Conservation (phyloP, 2,888 invertebrate species). For the Halictus ligatus region DNA sequence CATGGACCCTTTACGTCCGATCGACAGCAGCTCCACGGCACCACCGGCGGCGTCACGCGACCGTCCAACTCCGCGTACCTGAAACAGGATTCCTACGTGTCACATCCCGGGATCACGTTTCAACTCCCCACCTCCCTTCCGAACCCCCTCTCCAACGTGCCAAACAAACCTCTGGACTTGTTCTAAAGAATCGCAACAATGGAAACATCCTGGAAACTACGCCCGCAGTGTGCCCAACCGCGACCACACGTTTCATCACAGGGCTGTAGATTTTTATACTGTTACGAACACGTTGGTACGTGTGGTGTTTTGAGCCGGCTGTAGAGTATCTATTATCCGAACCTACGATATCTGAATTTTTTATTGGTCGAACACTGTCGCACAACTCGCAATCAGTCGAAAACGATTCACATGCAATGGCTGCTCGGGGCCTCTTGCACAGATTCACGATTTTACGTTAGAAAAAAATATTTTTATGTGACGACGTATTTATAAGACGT, state of each 20-base stretch:
- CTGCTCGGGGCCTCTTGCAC: too few species aligned
- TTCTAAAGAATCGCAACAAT: conserved; percentile 2
- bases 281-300: background rate
- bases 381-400: background rate
- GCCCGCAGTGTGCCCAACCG: background rate
- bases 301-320: background rate
- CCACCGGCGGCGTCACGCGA: conserved; percentile 85
- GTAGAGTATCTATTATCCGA: background rate
- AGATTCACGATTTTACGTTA: too few species aligned
- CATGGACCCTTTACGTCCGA: conserved; percentile 86
- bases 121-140: background rate
- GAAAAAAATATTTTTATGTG: too few species aligned
- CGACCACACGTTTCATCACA: background rate
- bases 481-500: too few species aligned
- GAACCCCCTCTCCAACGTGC: background rate
- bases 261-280: background rate
- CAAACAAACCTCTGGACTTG: background rate
- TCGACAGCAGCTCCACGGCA: conserved; percentile 88
- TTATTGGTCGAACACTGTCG: background rate
- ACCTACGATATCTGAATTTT: background rate
- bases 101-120: conserved; percentile 47
- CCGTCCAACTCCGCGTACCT: conserved; percentile 85
- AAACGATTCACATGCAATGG: background rate
- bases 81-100: conserved; percentile 60
- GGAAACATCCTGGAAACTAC: background rate